Evolutionary conservation across 1,140 invertebrate species (phyloP), one percentile per base, ranked within the genome.

Genomic region (Semibalanus balanoides): DNA sequence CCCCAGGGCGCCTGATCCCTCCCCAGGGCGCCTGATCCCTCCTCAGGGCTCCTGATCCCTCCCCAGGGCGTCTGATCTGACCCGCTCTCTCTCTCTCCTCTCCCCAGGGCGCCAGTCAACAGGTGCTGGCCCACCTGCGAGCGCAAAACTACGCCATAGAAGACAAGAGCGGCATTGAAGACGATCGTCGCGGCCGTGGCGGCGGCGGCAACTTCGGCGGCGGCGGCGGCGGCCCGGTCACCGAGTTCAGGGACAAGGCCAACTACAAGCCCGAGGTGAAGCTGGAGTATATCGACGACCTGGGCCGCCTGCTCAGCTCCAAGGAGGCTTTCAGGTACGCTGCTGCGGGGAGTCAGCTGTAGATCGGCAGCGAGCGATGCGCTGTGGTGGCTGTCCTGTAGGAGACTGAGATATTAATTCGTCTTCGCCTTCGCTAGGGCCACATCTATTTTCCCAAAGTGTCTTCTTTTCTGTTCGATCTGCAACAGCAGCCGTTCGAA

Each of bases 251-350:
- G 81, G 97, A 99, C 82, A 98, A 98, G 83, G 89, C 91, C 40
- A 86, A 88, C 74, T 99, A 98, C 84, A 94, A 93, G 82, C 97
- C 97, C 0, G 94, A 95, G 83, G 91, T 99, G 17, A 97, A 98
- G 84, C 85, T 99, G 78, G 96, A 98, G 82, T 99, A 99, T 82
- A 96, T 97, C 77, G 97, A 99, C 85, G 96, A 98, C 82, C 92
- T 93, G 83, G 97, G 97, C 3, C 88, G 91, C 75, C 88, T 93
- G 76, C 87, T 99, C 75, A 93, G 90, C 80, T 89, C 91, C 31
- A 99, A 99, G 84, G 97, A 99, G 87, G 98, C 98, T 28, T 99
- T 99, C 84, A 81, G 89, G 76, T 86, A 85, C 5, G 35, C n/a
- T n/a, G n/a, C n/a, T n/a, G n/a, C n/a, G n/a, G n/a, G n/a, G n/a